These are phyloP conservation scores for Cryptotis parvus DNA, from an alignment of 2,113 vertebrate species.

Conservation along the genomic window DNA sequence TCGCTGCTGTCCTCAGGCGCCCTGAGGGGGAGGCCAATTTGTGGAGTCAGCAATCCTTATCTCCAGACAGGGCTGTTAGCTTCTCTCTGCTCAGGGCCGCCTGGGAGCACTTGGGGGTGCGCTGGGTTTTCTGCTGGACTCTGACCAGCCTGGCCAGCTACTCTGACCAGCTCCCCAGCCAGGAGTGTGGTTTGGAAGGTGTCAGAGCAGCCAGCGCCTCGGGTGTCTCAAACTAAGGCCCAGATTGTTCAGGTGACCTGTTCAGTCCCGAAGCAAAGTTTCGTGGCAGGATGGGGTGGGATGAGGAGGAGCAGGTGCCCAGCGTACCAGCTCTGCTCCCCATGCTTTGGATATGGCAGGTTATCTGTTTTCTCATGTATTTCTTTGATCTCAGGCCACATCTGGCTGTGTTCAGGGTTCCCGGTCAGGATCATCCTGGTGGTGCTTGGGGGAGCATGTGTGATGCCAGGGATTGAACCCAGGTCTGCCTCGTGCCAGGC, in stretches of 20 bases:
- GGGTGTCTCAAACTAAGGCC: constrained; percentile 24
- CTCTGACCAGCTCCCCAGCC: constrained; percentile 9
- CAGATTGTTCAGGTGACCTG: background rate
- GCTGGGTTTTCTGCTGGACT: background rate
- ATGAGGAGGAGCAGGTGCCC: too few relatives aligned
- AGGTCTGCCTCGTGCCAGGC: too few relatives aligned
- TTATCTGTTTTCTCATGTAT: too few relatives aligned
- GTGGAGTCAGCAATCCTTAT: constrained; percentile 79
- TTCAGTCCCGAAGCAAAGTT: background rate
- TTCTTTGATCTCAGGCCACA: too few relatives aligned
- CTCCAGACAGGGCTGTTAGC: constrained; percentile 65
- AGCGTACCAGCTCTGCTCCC: too few relatives aligned
- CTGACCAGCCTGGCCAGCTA: background rate
- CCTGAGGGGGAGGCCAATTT: constrained; percentile 51
- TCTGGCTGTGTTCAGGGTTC: too few relatives aligned
- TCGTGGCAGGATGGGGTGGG: background rate
- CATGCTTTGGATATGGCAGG: too few relatives aligned
- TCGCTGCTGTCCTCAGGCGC: constrained; percentile 63
- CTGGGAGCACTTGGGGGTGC: background rate
- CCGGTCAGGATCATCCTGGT: too few relatives aligned
- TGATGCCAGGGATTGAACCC: too few relatives aligned
- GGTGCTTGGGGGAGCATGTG: too few relatives aligned
- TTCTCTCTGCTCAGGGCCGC: constrained; percentile 57
- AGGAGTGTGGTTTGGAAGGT: background rate
- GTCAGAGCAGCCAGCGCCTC: background rate